Base-by-base conservation (phyloP, 2,888 invertebrate species). In the Mimachlamys varia region DNA sequence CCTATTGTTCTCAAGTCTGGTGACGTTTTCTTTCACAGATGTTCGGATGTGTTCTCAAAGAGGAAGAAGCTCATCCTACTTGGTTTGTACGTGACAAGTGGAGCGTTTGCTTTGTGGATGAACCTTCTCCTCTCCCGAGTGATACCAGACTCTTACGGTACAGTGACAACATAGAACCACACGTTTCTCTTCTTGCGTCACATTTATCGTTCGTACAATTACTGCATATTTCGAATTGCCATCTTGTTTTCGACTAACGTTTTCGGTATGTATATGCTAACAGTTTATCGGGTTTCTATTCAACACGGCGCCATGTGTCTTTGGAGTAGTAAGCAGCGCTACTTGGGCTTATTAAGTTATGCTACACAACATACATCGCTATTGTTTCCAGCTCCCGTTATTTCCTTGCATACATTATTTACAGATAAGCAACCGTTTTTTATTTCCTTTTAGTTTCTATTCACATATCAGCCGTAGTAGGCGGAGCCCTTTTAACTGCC, bases 21-120 rank as follows among this genome's bases (percentile, higher is more conserved):
- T 44, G 44, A 44, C 44, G 44, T 44, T 44, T 44, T 44, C 44
- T 44, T 44, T 90, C 12, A 12, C 15, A 76, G 76, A 33, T 76
- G 27, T 90, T 93, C 94, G 19, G 94, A 95, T 89, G 90, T 93
- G n/a, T 94, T 94, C 88, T 92, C 94, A 53, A 93, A 94, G 12
- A 93, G 93, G 49, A 93, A 95, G 91, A 95, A 95, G 88, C 90
- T 93, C 33, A 93, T 95, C 89, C 92, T 95, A 49, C 87, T 95
- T 15, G 89, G 90, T 0, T 91, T 95, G 62, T 95, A 93, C 90
- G 88, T 92, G 12, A 90, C 94, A 7, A 90, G 92, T 87, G 93
- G 92, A 4, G 91, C 89, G 17, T 91, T 91, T 89, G 92, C 92
- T 27, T 17, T 92, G 33, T 89, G 92, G 37, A 92, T 93, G 89